A percentile compares a stretch with the other conserved stretches of the same genome.
Evolutionary conservation across 2,113 vertebrate genomes (phyloP).

Genomic region (Nanorana parkeri): DNA sequence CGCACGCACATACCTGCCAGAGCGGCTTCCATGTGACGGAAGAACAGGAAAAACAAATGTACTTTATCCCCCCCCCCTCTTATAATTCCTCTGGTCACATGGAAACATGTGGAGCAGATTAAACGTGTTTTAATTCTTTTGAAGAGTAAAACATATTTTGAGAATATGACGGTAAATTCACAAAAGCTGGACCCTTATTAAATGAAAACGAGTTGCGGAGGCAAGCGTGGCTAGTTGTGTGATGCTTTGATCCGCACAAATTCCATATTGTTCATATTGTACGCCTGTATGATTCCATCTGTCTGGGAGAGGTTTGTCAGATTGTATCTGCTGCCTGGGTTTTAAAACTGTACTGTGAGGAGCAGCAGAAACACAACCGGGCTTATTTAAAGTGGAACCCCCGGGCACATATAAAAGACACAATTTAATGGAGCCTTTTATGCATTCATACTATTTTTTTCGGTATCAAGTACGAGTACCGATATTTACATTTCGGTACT

Average conservation of each 20-base stretch:
- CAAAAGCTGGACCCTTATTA: slow-evolving; percentile 1
- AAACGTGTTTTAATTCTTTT: slow-evolving; percentile 24
- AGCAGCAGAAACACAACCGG: too few relatives aligned
- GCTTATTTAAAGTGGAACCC: too few relatives aligned
- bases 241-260: not conserved
- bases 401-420: too few relatives aligned
- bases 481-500: too few relatives aligned
- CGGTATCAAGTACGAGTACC: too few relatives aligned
- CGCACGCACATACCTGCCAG: slow-evolving; percentile 9
- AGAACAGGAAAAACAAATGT: not conserved
- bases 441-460: too few relatives aligned
- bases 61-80: slow-evolving; percentile 5
- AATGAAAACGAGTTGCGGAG: slow-evolving; percentile 14
- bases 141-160: not conserved
- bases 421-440: too few relatives aligned
- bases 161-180: slow-evolving; percentile 14
- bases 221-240: too few relatives aligned
- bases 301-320: not conserved
- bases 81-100: not conserved
- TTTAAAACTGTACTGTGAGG: not conserved
- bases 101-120: not conserved
- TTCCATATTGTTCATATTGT: slow-evolving; percentile 13
- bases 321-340: slow-evolving; percentile 6
- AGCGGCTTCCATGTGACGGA: not conserved
- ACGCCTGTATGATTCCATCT: slow-evolving; percentile 15